Percentiles rank a stretch among this genome's conserved stretches.
phyloP scores from a whole-genome alignment of 2,113 vertebrate genomes.

The Naja naja region DNA sequence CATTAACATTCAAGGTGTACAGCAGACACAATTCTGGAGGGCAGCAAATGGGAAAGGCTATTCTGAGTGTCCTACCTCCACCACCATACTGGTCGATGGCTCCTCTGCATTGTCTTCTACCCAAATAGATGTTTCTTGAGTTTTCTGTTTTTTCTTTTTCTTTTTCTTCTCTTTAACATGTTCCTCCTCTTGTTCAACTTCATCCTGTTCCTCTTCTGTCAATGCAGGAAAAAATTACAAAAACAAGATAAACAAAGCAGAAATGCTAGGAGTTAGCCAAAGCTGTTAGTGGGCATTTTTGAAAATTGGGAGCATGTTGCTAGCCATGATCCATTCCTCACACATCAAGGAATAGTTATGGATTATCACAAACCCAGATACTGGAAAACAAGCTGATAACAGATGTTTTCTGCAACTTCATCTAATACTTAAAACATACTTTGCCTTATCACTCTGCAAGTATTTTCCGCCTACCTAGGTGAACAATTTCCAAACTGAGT shows the following conservation, averaged over 20 bases:
- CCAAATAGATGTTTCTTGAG: conserved; percentile 58
- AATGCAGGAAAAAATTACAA: not conserved
- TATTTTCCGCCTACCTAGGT: not conserved
- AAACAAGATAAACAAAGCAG: not conserved
- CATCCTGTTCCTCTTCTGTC: conserved; percentile 32
- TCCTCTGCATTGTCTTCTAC: conserved; percentile 68
- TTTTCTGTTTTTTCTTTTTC: conserved; percentile 81
- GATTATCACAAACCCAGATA: not conserved
- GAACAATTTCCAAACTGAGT: not conserved
- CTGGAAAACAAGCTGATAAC: not conserved
- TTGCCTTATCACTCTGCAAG: not conserved
- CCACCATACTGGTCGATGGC: conserved; percentile 37
- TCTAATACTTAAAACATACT: not conserved
- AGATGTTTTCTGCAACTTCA: not conserved
- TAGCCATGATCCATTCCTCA: not conserved
- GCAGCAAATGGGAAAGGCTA: not conserved
- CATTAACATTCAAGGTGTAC: not conserved
- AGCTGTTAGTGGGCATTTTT: not conserved
- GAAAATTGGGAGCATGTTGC: not conserved
- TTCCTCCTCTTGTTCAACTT: conserved; percentile 62
- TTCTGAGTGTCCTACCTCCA: conserved; percentile 54
- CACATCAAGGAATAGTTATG: not conserved
- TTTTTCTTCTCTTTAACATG: conserved; percentile 86
- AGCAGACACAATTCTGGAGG: not conserved
- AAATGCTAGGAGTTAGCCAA: not conserved